phyloP scores from a whole-genome alignment of 2,113 vertebrate genomes.

The Nanorana parkeri region DNA sequence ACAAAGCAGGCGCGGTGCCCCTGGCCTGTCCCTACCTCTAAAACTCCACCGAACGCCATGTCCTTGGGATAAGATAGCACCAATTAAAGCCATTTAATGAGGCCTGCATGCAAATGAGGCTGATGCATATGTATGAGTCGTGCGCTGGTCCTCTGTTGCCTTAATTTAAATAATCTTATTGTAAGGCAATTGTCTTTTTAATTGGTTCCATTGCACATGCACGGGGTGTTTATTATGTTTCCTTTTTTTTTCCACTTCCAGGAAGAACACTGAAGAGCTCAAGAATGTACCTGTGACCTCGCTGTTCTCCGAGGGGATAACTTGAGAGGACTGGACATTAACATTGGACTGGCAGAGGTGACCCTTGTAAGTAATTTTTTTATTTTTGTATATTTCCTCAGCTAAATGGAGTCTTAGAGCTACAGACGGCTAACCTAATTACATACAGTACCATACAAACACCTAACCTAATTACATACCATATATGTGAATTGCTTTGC shows the following conservation, averaged over 20 bases:
- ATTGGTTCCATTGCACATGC: slow-evolving; percentile 1
- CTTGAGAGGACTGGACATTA: too few species aligned
- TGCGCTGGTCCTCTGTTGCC: slow-evolving; percentile 5
- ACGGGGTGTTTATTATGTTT: background rate
- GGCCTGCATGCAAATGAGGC: slow-evolving; percentile 48
- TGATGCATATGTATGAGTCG: slow-evolving; percentile 39
- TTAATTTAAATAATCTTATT: slow-evolving; percentile 38
- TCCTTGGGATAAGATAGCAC: slow-evolving; percentile 8
- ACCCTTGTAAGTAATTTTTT: too few species aligned
- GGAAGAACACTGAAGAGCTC: background rate
- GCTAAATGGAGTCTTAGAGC: too few species aligned
- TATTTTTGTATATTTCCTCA: too few species aligned
- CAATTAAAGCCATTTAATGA: slow-evolving; percentile 46
- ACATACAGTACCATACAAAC: too few species aligned
- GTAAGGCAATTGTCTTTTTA: background rate
- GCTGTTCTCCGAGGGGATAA: too few species aligned
- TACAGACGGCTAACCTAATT: too few species aligned
- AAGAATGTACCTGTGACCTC: background rate
- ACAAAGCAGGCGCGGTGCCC: slow-evolving; percentile 27
- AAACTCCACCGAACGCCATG: slow-evolving; percentile 6
- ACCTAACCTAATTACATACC: too few species aligned
- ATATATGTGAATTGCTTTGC: too few species aligned
- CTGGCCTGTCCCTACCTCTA: slow-evolving; percentile 22
- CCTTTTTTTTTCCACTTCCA: background rate
- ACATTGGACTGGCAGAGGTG: too few species aligned